Evolutionary conservation across 2,797 vertebrate species (phyloP).

Genomic region (Astyanax mexicanus): DNA sequence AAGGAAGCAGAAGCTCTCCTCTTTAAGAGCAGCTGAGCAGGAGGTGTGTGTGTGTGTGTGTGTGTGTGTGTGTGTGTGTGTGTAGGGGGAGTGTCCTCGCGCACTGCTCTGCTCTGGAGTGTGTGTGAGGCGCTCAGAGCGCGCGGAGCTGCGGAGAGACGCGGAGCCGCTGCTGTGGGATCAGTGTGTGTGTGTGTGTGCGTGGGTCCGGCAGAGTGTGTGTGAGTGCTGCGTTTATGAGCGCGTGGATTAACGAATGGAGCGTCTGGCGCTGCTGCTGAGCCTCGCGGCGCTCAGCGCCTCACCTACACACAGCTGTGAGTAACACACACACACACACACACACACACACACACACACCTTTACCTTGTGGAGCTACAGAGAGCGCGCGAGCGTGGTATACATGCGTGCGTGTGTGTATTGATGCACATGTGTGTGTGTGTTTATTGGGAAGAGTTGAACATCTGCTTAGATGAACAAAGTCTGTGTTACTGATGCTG

Average conservation of each 20-base stretch:
- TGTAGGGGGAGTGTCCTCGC: neutral
- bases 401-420: too few relatives aligned
- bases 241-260: neutral
- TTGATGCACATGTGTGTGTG: too few relatives aligned
- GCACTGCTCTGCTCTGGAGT: neutral
- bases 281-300: neutral
- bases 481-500: too few relatives aligned
- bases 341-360: too few relatives aligned
- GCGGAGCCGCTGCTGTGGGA: neutral
- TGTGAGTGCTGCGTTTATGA: neutral
- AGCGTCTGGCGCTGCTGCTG: neutral
- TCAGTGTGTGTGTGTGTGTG: neutral
- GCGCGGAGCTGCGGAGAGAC: neutral
- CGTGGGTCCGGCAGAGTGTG: too few relatives aligned
- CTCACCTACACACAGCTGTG: neutral
- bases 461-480: too few relatives aligned
- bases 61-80: neutral
- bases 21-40: neutral
- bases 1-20: neutral
- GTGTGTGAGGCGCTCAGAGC: conserved; percentile 11
- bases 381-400: too few relatives aligned
- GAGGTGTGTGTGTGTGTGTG: neutral
- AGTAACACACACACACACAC: neutral
- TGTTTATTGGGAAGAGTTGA: too few relatives aligned
- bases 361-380: too few relatives aligned